Evolutionary conservation across 1,140 invertebrate species (phyloP), one percentile per base, ranked within the genome.

Genomic region (Bradysia coprophila): DNA sequence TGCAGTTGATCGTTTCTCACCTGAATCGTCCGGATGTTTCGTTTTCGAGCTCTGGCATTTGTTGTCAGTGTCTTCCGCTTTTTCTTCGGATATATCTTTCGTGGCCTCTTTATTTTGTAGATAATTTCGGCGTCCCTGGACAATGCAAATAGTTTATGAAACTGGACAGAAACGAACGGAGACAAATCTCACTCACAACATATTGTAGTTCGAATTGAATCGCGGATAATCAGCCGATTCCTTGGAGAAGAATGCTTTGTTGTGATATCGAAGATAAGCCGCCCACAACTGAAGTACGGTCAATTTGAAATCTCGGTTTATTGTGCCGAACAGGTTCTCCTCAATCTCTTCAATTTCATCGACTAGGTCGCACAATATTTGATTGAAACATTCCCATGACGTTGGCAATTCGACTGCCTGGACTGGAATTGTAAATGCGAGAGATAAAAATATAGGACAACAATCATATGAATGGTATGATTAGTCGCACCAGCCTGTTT

Each of bases 351-450:
- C 63, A 2, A 78, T 49, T 51, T 78, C 71, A 46, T 78, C 63
- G 0, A 69, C 60, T 40, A 78, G 54, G 10, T 70, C 72, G 23
- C 68, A 61, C 13, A 81, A 50, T 22, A 74, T 64, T 45, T 72
- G 68, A 61, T 80, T 81, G 46, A 72, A 75, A 13, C 69, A 62
- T 57, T 78, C 75, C 73, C 73, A 77, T 10, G 68, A 66, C 2
- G 74, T 78, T 47, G 72, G 63, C n/a, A n/a, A n/a, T n/a, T n/a
- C n/a, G n/a, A n/a, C n/a, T n/a, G n/a, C n/a, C n/a, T n/a, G n/a
- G n/a, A n/a, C n/a, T n/a, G n/a, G n/a, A n/a, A n/a, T n/a, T n/a
- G n/a, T n/a, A n/a, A n/a, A n/a, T n/a, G n/a, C n/a, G n/a, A n/a
- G n/a, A n/a, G n/a, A n/a, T n/a, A n/a, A n/a, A n/a, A n/a, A n/a